Conservation (phyloP, 2,113 vertebrate genomes). For the Suncus etruscus region DNA sequence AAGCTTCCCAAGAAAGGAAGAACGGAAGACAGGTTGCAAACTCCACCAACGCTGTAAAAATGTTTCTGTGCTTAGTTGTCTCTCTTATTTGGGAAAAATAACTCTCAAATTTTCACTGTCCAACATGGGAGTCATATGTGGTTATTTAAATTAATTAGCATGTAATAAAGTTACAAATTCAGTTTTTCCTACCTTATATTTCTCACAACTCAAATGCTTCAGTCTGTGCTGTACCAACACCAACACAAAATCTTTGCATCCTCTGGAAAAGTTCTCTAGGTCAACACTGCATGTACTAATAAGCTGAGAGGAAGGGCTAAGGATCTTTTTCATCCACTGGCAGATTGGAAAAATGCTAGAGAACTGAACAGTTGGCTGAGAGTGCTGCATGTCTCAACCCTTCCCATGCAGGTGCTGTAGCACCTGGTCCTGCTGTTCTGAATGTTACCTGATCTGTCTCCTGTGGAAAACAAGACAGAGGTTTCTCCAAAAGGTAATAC, state of each 20-base stretch:
- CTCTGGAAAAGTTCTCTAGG: neutral
- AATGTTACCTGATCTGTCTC: too few relatives aligned
- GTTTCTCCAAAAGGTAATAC: too few relatives aligned
- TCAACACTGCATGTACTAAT: too few relatives aligned
- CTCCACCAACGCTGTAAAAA: neutral
- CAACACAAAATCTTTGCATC: accelerated
- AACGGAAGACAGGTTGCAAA: neutral
- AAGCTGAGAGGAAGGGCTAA: neutral
- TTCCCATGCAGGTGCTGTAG: too few relatives aligned
- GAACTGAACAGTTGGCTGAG: too few relatives aligned
- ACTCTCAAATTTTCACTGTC: neutral
- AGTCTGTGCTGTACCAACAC: neutral
- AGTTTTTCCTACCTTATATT: accelerated
- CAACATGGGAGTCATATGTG: neutral
- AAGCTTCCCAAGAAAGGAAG: neutral
- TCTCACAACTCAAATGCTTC: neutral
- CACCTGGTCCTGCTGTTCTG: too few relatives aligned
- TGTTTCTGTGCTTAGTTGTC: neutral
- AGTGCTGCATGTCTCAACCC: neutral
- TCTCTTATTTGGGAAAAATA: neutral
- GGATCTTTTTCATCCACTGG: neutral
- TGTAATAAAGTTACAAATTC: neutral
- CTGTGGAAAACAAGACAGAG: too few relatives aligned
- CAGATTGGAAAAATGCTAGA: accelerated
- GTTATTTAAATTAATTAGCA: neutral